Base-by-base conservation (phyloP, 2,113 vertebrate genomes). In the Cyphomyrus plagiostoma region DNA sequence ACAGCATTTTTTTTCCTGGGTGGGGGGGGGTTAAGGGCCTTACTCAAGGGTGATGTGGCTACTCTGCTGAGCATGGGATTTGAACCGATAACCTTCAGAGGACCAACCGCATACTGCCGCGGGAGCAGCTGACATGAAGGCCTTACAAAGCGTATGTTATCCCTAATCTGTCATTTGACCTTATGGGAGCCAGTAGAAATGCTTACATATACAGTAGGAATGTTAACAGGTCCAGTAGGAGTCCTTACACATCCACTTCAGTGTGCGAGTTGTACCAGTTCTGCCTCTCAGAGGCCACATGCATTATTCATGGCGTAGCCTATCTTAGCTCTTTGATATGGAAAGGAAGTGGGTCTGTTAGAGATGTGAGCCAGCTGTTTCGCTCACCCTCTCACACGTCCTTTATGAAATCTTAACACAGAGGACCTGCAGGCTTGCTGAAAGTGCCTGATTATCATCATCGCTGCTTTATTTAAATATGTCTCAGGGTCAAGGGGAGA, bases 321-420 rank as follows among this genome's bases (percentile, higher is more conserved):
- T 52, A 56, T 87, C 23, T 87, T 39, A 87, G 85, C 85, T 35
- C 85, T 53, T 87, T 87, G 85, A 87, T 87, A 87, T 87, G 85
- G 48, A 87, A 87, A 87, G 85, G 85, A 53, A 35, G 85, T 87
- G 85, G 85, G 50, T 53, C 85, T 86, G 80, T 83, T 83, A 83
- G 46, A 83, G 42, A 83, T 42, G 80, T 83, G 80, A 46, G 82
- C 82, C 82, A 84, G 82, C 82, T 84, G 85, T 87, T 53, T 52
- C 85, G 19, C 85, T 53, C 85, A 53, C 50, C 85, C 85, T 87
- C 85, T 87, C 50, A 35, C 50, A 13, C 23, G 4, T 87, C 85
- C 50, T 87, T 53, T 87, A 53, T 87, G 26, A 87, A 87, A 87
- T 87, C 50, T 87, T 87, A 52, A 87, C 85, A 87, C n/a, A 19